phyloP scores from a whole-genome alignment of 2,113 vertebrate species.

The Kryptolebias marmoratus region DNA sequence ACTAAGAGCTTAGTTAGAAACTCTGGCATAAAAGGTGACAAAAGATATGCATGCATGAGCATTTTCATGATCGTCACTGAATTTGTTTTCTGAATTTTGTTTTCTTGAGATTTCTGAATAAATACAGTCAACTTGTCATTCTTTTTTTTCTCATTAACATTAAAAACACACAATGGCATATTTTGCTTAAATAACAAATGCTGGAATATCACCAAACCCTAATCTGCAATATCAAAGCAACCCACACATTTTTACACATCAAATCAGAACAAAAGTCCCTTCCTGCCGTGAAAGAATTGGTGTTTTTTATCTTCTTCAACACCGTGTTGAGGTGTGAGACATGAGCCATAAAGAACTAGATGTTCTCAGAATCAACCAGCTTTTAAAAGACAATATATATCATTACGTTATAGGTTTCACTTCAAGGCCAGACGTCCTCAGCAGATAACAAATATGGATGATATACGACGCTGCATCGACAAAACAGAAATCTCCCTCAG shows the following conservation, averaged over 20 bases:
- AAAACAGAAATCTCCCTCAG: neutral
- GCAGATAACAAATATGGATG: neutral
- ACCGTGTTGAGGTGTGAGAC: neutral
- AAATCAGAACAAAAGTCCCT: constrained; percentile 21
- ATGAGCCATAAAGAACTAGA: constrained; percentile 2
- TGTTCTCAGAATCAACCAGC: neutral
- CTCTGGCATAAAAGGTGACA: too few relatives aligned
- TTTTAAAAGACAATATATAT: neutral
- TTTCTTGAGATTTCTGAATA: neutral
- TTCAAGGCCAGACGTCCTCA: neutral
- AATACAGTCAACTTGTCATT: neutral
- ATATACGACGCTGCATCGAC: neutral
- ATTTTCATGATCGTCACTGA: neutral
- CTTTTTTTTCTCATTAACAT: neutral
- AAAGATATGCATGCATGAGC: neutral
- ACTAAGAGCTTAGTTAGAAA: too few relatives aligned
- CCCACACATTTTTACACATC: constrained; percentile 20
- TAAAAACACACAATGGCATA: constrained; percentile 4
- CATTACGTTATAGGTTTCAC: neutral
- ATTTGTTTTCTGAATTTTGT: neutral
- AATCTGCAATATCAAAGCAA: constrained; percentile 11
- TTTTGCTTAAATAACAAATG: constrained; percentile 8
- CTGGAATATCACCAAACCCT: constrained; percentile 10
- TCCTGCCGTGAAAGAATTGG: constrained; percentile 15
- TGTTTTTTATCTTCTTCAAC: constrained; percentile 13